A percentile compares a stretch with the other conserved stretches of the same genome.
These are phyloP conservation scores for Bostrychus sinensis DNA, from an alignment of 2,113 vertebrate genomes.

Conservation along the genomic window DNA sequence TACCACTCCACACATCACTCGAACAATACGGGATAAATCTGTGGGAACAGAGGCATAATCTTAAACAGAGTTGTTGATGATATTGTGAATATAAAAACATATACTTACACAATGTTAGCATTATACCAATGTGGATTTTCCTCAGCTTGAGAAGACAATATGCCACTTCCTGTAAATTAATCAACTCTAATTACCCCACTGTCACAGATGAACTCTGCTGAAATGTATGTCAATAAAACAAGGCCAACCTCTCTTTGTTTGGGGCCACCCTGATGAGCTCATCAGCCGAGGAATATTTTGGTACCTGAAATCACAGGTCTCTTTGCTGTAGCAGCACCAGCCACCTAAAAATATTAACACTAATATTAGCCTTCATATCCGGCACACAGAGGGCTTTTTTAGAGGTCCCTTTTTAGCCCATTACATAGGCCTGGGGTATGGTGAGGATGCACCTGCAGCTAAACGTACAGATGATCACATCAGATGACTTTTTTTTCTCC, in stretches of 20 bases:
- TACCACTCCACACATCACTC: conserved; percentile 87
- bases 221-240: conserved; percentile 16
- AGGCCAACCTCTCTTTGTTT: conserved; percentile 76
- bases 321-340: conserved; percentile 84
- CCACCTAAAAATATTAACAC: conserved; percentile 80
- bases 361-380: conserved; percentile 67
- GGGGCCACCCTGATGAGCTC: conserved; percentile 81
- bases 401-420: conserved; percentile 50
- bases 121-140: conserved; percentile 87
- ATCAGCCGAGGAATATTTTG: conserved; percentile 83
- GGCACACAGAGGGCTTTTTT: conserved; percentile 9
- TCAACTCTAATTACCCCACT: conserved; percentile 19
- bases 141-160: conserved; percentile 78
- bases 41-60: conserved; percentile 24
- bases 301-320: conserved; percentile 84
- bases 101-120: conserved; percentile 83
- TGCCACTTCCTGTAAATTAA: conserved; percentile 78
- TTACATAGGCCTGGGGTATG: conserved; percentile 50
- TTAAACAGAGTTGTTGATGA: background rate
- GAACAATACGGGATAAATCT: conserved; percentile 88
- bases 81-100: background rate
- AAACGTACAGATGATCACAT: background rate
- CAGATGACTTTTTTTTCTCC: background rate
- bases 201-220: background rate
- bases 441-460: conserved; percentile 52